Percentiles rank a stretch among this genome's conserved stretches.
Conservation (phyloP, 2,888 invertebrate genomes). For the Eugnorisma glareosa region DNA sequence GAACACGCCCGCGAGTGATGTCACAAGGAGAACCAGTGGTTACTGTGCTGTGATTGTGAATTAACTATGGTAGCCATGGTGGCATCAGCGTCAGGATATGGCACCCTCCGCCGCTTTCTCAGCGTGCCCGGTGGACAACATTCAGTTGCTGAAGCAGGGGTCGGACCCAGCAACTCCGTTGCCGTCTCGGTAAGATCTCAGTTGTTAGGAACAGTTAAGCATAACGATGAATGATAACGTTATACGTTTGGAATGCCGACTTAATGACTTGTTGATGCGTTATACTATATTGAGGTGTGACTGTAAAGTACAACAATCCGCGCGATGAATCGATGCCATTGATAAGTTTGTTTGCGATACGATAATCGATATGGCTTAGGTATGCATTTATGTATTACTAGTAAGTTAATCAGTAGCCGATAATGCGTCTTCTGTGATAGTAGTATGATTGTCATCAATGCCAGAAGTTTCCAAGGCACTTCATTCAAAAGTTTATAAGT, state of each 20-base stretch:
- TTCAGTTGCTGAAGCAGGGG: slow-evolving; percentile 75
- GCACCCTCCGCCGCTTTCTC: slow-evolving; percentile 88
- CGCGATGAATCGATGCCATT: slow-evolving; percentile 66
- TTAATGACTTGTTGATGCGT: slow-evolving; percentile 72
- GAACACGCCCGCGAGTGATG: slow-evolving; percentile 82
- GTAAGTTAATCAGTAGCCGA: slow-evolving; percentile 38
- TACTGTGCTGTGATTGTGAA: slow-evolving; percentile 79
- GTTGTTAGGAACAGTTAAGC: slow-evolving; percentile 62
- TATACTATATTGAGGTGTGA: slow-evolving; percentile 74
- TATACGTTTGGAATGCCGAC: slow-evolving; percentile 80
- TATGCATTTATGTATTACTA: slow-evolving; percentile 59
- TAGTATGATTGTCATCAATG: slow-evolving; percentile 32
- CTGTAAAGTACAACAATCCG: slow-evolving; percentile 59
- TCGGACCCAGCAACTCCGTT: slow-evolving; percentile 84
- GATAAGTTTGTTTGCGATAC: slow-evolving; percentile 70
- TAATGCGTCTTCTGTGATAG: slow-evolving; percentile 40
- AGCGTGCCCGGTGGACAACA: slow-evolving; percentile 87
- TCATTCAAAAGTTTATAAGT: slow-evolving; percentile 6
- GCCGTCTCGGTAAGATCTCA: slow-evolving; percentile 86
- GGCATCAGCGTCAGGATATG: slow-evolving; percentile 89
- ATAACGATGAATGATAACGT: slow-evolving; percentile 71
- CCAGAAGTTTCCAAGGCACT: slow-evolving; percentile 25
- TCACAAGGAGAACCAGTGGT: slow-evolving; percentile 80
- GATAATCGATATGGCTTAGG: slow-evolving; percentile 63
- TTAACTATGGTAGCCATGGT: slow-evolving; percentile 89